Percentiles rank a stretch among this genome's conserved stretches.
phyloP scores from a whole-genome alignment of 2,888 invertebrate species.

The Plusia festucae region DNA sequence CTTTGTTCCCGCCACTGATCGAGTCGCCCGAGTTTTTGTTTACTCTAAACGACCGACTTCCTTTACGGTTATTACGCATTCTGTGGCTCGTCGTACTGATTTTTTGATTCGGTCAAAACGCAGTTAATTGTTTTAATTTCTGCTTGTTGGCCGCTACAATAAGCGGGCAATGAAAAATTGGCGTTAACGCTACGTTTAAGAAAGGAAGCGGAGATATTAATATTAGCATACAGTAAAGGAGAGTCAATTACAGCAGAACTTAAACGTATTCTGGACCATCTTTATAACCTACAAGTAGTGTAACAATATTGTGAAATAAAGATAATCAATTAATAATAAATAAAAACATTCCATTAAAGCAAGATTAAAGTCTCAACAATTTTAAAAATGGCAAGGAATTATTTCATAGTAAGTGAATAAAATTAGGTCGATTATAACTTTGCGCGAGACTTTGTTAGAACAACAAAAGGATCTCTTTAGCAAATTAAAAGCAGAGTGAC shows the following conservation, averaged over 20 bases:
- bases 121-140: slow-evolving; percentile 71
- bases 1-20: slow-evolving; percentile 88
- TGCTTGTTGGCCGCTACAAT: slow-evolving; percentile 20
- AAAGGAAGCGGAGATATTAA: neutral
- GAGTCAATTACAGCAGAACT: neutral
- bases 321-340: neutral
- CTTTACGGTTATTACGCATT: slow-evolving; percentile 87
- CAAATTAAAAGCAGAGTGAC: slow-evolving; percentile 20
- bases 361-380: neutral
- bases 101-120: slow-evolving; percentile 72
- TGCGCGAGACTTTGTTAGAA: slow-evolving; percentile 9
- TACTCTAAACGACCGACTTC: slow-evolving; percentile 85
- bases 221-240: neutral
- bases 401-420: slow-evolving; percentile 7
- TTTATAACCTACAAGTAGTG: too few species aligned
- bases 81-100: slow-evolving; percentile 78
- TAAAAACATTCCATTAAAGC: neutral
- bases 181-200: neutral
- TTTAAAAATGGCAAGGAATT: neutral
- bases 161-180: neutral
- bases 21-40: slow-evolving; percentile 87
- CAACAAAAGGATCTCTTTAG: slow-evolving; percentile 27
- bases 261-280: neutral
- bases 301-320: too few species aligned
- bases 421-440: slow-evolving; percentile 26